Percentiles rank a stretch among this genome's conserved stretches.
Evolutionary conservation across 2,113 vertebrate genomes (phyloP).

Genomic region (Rhea americana): DNA sequence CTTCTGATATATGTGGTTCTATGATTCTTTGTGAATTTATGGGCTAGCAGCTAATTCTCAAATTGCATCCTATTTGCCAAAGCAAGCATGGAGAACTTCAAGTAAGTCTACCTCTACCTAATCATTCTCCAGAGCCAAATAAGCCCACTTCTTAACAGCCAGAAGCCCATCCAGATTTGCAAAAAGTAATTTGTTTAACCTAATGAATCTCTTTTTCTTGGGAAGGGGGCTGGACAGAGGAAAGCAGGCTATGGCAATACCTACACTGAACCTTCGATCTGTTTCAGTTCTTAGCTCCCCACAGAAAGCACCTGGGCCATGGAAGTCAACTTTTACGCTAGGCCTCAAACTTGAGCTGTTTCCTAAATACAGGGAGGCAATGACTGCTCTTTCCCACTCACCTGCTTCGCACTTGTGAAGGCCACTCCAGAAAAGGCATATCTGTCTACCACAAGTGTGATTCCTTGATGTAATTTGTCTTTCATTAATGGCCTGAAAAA

Average conservation of each 20-base stretch:
- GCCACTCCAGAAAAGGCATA: constrained; percentile 96
- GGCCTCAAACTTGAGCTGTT: not conserved
- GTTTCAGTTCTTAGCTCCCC: not conserved
- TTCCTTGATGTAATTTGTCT: constrained; percentile 86
- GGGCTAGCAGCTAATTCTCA: too few species aligned
- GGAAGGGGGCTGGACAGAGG: not conserved
- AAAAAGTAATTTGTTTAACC: not conserved
- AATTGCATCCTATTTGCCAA: too few species aligned
- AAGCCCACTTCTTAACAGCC: not conserved
- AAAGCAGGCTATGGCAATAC: not conserved
- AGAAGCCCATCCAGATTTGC: not conserved
- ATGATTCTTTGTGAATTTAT: too few species aligned
- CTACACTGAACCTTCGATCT: not conserved
- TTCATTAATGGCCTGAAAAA: constrained; percentile 75
- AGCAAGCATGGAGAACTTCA: too few species aligned
- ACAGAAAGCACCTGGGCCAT: not conserved
- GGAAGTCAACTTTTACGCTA: rapidly evolving
- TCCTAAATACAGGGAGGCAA: not conserved
- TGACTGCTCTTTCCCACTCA: constrained; percentile 66
- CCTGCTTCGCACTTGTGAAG: constrained; percentile 92
- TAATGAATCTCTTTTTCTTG: not conserved
- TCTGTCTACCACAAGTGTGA: constrained; percentile 89
- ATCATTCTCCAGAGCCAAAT: too few species aligned
- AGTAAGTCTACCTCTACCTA: too few species aligned
- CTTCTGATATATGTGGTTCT: too few species aligned